A percentile compares a stretch with the other conserved stretches of the same genome.
Evolutionary conservation across 2,113 vertebrate genomes (phyloP).

Genomic region (Equus przewalskii): DNA sequence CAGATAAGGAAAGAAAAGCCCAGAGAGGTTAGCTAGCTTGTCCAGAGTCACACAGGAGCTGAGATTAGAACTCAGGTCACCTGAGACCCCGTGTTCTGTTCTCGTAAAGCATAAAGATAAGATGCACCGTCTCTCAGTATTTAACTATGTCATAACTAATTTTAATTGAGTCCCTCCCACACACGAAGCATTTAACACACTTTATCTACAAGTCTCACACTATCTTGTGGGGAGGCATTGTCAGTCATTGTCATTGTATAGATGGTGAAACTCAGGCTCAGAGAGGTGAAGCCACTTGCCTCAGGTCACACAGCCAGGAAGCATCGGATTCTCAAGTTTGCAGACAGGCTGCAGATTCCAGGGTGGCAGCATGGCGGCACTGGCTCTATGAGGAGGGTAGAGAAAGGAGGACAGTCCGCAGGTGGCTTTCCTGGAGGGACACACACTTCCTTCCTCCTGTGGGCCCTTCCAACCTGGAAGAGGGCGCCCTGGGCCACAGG

Average conservation of each 20-base stretch:
- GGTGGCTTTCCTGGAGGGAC: background rate
- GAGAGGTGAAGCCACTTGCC: background rate
- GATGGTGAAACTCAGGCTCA: background rate
- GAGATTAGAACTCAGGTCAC: background rate
- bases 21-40: background rate
- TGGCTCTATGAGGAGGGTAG: too few species aligned
- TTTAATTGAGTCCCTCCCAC: background rate
- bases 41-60: background rate
- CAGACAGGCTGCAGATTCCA: background rate
- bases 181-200: background rate
- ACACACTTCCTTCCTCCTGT: background rate
- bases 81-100: background rate
- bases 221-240: background rate
- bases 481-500: too few species aligned
- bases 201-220: background rate
- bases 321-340: background rate
- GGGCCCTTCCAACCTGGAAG: fast-evolving
- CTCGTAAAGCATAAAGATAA: background rate
- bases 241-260: background rate
- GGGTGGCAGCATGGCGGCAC: background rate
- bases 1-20: background rate
- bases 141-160: background rate
- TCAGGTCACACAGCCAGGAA: background rate
- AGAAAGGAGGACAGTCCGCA: background rate
- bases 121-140: background rate